Evolutionary conservation across 23 tunicate species (phyloP), one percentile per base, ranked within the genome.

Genomic region (Clavelina lepadiformis): DNA sequence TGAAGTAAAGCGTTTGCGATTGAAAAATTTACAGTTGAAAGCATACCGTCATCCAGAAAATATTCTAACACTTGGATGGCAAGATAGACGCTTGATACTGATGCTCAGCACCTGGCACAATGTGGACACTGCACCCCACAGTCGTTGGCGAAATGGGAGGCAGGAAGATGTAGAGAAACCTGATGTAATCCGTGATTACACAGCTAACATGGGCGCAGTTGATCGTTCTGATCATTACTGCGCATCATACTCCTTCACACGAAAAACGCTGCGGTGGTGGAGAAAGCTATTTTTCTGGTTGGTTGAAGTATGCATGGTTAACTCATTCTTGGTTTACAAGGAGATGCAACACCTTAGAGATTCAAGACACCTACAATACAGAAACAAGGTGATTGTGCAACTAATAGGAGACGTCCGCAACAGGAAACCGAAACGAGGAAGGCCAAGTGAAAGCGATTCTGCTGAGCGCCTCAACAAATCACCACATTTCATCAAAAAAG

Each of bases 51-150:
- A 65, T 36, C 11, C 33, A 22, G 13, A 32, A 15, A 38, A 38
- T 21, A 38, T 38, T 36, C 36, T 59, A 5, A 20, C 65, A 7
- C 7, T 59, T 7, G 65, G 8, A 28, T 28, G 65, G 65, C 65
- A 59, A 13, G 65, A 59, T 38, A 59, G 31, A 38, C 65, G 65
- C 36, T 28, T 20, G 30, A 29, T 59, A 4, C 35, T 27, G 11
- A 59, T 59, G 65, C 35, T 59, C 35, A 59, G 65, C 35, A 59
- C 36, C 35, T 26, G 65, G 65, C 65, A 59, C n/a, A 59, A 59
- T 59, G 35, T 5, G 31, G 65, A 29, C 36, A 29, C 36, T 28
- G 31, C 11, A 59, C 7, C 35, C 7, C 8, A 28, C n/a, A 28
- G 18, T 7, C 65, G 65, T 26, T 7, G 7, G 7, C 31, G 35